These are phyloP conservation scores for Lepetodrilus schrolli DNA, from an alignment of 2,888 invertebrate genomes.

Conservation along the genomic window DNA sequence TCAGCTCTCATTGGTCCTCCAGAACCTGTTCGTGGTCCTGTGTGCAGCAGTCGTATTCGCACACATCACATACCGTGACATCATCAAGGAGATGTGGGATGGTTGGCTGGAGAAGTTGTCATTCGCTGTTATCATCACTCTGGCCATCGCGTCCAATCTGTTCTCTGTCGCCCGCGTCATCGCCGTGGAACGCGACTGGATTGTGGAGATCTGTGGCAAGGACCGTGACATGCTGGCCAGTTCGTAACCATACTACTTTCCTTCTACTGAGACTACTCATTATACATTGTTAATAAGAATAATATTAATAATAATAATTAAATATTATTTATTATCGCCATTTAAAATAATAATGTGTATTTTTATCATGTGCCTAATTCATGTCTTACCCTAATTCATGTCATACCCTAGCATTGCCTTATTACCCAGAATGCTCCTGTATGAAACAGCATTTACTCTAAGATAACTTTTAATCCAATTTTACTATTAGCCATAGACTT, in stretches of 20 bases:
- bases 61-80: conserved; percentile 50
- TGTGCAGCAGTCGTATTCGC: conserved; percentile 74
- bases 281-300: too few relatives aligned
- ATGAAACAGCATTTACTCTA: too few relatives aligned
- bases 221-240: conserved; percentile 74
- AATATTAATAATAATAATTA: too few relatives aligned
- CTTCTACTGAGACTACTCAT: too few relatives aligned
- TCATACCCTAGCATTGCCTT: too few relatives aligned
- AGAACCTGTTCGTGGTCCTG: conserved; percentile 75
- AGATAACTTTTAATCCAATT: too few relatives aligned
- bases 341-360: too few relatives aligned
- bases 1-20: conserved; percentile 73
- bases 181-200: conserved; percentile 77
- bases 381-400: too few relatives aligned
- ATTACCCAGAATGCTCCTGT: too few relatives aligned
- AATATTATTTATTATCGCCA: too few relatives aligned
- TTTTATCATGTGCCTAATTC: too few relatives aligned
- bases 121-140: conserved; percentile 69
- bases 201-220: conserved; percentile 75
- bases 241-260: conserved; percentile 45
- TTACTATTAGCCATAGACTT: too few relatives aligned
- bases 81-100: conserved; percentile 42
- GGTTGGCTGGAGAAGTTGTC: conserved; percentile 46
- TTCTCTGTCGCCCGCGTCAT: conserved; percentile 72
- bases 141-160: conserved; percentile 74